Conservation (phyloP, 2,797 vertebrate genomes). For the Anguilla marmorata region DNA sequence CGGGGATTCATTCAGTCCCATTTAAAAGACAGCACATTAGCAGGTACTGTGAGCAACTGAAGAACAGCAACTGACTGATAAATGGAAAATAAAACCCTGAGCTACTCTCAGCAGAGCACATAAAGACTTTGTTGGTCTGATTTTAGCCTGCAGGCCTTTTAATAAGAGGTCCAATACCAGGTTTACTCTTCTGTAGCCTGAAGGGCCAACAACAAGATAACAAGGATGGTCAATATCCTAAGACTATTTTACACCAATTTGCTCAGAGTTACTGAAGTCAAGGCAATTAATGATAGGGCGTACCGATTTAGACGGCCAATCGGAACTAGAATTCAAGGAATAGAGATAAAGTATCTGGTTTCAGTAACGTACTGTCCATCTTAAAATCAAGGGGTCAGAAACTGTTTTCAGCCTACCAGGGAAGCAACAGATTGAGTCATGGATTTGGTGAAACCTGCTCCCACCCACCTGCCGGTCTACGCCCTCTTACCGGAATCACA, state of each 20-base stretch:
- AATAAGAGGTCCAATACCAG: background rate
- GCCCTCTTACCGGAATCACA: background rate
- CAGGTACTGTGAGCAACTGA: background rate
- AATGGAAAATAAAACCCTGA: background rate
- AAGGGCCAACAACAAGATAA: background rate
- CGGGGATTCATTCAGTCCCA: background rate
- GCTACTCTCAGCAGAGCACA: background rate
- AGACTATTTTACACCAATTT: background rate
- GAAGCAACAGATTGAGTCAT: background rate
- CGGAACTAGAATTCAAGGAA: background rate
- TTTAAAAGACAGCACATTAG: background rate
- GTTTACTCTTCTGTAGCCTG: background rate
- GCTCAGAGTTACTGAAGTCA: background rate
- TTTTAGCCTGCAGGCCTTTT: background rate
- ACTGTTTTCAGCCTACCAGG: background rate
- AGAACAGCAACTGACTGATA: background rate
- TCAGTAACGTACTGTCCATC: background rate
- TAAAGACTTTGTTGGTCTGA: background rate
- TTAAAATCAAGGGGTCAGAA: background rate
- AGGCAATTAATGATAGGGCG: background rate
- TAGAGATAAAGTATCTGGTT: background rate
- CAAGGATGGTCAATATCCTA: background rate
- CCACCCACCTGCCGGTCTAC: background rate
- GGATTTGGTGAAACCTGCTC: background rate
- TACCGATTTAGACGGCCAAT: background rate